A percentile compares a stretch with the other conserved stretches of the same genome.
Evolutionary conservation across 2,113 vertebrate genomes (phyloP).

Genomic region (Bombycilla garrulus): DNA sequence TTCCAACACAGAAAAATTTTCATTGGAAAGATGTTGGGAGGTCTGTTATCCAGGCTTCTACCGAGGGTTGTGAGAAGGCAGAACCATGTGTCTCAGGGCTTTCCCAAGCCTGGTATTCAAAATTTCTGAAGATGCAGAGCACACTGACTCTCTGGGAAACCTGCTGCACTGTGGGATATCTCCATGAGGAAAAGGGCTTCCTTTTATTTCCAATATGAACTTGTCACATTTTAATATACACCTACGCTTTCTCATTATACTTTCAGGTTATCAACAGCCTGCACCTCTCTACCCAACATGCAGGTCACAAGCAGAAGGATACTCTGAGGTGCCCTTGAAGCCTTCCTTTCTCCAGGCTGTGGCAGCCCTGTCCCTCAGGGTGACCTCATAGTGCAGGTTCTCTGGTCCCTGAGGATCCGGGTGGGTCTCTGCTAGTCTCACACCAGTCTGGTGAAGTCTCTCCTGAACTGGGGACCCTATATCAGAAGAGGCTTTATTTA

Average conservation of each 20-base stretch:
- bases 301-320: neutral
- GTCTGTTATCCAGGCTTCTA: neutral
- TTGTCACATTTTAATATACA: neutral
- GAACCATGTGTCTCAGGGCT: rapidly evolving
- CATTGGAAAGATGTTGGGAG: neutral
- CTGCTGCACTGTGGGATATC: rapidly evolving
- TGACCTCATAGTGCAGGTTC: neutral
- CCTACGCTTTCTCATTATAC: neutral
- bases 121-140: neutral
- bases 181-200: rapidly evolving
- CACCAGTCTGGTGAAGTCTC: neutral
- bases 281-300: neutral
- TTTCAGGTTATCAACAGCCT: rapidly evolving
- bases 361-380: neutral
- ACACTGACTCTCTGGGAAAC: neutral
- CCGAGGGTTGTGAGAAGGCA: neutral
- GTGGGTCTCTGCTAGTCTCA: neutral
- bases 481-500: neutral
- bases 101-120: neutral
- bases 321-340: neutral
- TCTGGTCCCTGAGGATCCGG: no score
- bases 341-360: neutral
- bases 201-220: neutral
- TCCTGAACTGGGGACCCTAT: neutral
- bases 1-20: neutral